Conservation (phyloP, 1,140 invertebrate genomes). For the Colletes gigas region DNA sequence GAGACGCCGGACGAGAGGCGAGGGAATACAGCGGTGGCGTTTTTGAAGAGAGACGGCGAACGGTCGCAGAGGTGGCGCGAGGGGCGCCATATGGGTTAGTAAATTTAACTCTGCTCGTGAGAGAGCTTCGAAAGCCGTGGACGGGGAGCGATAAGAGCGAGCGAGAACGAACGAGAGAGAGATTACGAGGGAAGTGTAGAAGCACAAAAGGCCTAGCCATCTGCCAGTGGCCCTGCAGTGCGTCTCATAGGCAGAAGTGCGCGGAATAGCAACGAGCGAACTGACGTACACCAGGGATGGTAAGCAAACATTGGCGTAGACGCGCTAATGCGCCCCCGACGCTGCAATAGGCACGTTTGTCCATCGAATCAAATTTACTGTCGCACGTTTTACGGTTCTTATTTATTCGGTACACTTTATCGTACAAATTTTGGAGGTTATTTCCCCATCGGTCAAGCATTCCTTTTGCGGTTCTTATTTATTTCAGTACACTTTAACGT, state of each 20-base stretch:
- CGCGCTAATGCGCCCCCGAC: neutral
- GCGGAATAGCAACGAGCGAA: slow-evolving; percentile 48
- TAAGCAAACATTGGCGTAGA: slow-evolving; percentile 49
- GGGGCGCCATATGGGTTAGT: slow-evolving; percentile 72
- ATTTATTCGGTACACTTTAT: too few species aligned
- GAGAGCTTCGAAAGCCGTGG: slow-evolving; percentile 41
- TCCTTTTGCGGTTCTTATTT: too few species aligned
- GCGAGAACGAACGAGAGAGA: slow-evolving; percentile 27
- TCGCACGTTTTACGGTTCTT: too few species aligned
- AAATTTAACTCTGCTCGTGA: slow-evolving; percentile 68
- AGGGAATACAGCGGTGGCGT: neutral
- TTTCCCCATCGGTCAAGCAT: too few species aligned
- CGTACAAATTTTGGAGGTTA: too few species aligned
- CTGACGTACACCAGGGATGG: slow-evolving; percentile 59
- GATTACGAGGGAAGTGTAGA: slow-evolving; percentile 63
- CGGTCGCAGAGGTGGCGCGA: slow-evolving; percentile 37
- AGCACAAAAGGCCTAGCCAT: slow-evolving; percentile 71
- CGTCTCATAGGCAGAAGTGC: slow-evolving; percentile 59
- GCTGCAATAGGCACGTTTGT: too few species aligned
- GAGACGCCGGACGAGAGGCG: neutral
- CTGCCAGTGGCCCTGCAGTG: slow-evolving; percentile 60
- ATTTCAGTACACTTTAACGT: too few species aligned
- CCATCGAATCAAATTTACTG: too few species aligned
- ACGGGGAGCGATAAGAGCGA: slow-evolving; percentile 10
- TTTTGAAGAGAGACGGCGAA: slow-evolving; percentile 6